Evolutionary conservation across 2,113 vertebrate genomes (phyloP), one percentile per base, ranked within the genome.

Genomic region (Tachuris rubrigastra): DNA sequence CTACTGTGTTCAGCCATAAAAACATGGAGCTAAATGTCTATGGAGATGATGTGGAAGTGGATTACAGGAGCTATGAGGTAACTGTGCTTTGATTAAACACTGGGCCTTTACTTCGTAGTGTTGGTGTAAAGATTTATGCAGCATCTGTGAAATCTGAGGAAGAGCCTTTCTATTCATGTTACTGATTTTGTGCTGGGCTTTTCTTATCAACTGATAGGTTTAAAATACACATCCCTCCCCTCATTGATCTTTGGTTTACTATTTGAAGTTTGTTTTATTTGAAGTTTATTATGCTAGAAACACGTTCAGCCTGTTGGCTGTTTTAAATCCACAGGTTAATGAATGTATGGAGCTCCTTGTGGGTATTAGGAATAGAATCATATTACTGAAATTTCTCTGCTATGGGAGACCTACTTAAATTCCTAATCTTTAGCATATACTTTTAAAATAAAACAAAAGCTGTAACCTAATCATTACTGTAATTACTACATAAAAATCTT

Each of bases 21-120:
- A 99, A 99, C 97, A 99, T 99, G 99, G 99, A 99, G 80, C 98
- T 99, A 6, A 99, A 99, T 46, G 99, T 99, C 50, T 99, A 99
- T 42, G 99, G 99, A 24, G 99, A 99, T 69, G 99, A 99, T 23
- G 99, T 99, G 55, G 99, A 99, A 97, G 99, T 99, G 87, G 99
- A 99, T 98, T 99, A 99, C 96, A 97, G 99, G 84, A 99, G 99
- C 90, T 99, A 99, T 66, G 99, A 99, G 99, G 99, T 99, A 72
- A 85, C 53, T 49, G 5, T 9, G 4, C 44, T 81, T 91, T 60
- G 73, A 42, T 76, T 41, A 46, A 74, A 78, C 15, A 20, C 8
- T 8, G 4, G 5, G 18, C 41, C 25, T 78, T 27, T 73, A 12
- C 14, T 62, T 77, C 89, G 58, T 39, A n/a, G 5, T 69, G 12